phyloP scores from a whole-genome alignment of 2,888 invertebrate genomes.

The Cabera pusaria region DNA sequence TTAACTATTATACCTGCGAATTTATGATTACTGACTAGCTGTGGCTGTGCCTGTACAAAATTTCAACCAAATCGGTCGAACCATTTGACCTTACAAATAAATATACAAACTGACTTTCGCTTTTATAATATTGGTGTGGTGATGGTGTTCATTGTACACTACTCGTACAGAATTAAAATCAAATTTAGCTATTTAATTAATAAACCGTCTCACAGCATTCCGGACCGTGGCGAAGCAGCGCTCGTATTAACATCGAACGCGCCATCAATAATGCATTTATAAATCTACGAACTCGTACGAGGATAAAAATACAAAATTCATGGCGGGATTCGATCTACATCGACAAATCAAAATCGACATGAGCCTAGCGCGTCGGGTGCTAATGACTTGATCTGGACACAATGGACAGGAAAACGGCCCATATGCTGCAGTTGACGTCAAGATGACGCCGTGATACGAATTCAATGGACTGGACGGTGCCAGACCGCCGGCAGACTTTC shows the following conservation, averaged over 20 bases:
- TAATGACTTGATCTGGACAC: conserved; percentile 48
- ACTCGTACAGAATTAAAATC: conserved; percentile 1
- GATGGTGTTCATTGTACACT: not conserved
- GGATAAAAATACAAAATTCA: conserved; percentile 54
- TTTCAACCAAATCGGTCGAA: no score
- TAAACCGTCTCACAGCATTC: conserved; percentile 13
- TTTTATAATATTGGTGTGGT: no score
- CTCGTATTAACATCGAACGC: conserved; percentile 23
- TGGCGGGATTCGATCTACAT: conserved; percentile 53
- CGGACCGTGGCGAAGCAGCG: conserved; percentile 7
- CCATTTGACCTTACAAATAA: no score
- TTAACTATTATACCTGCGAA: no score
- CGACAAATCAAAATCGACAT: conserved; percentile 58
- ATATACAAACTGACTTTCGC: no score
- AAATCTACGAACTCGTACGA: conserved; percentile 31
- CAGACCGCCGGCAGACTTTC: conserved; percentile 34
- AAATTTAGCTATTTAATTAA: conserved; percentile 5
- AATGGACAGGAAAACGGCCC: conserved; percentile 68
- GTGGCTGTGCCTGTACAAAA: no score
- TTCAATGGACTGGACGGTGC: conserved; percentile 39
- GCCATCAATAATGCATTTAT: conserved; percentile 37
- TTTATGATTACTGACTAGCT: no score
- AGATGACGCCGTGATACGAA: conserved; percentile 43
- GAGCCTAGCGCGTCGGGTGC: conserved; percentile 37
- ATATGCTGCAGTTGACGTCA: conserved; percentile 45